Evolutionary conservation across 2,113 vertebrate genomes (phyloP), one percentile per base, ranked within the genome.

Genomic region (Hylia prasina): DNA sequence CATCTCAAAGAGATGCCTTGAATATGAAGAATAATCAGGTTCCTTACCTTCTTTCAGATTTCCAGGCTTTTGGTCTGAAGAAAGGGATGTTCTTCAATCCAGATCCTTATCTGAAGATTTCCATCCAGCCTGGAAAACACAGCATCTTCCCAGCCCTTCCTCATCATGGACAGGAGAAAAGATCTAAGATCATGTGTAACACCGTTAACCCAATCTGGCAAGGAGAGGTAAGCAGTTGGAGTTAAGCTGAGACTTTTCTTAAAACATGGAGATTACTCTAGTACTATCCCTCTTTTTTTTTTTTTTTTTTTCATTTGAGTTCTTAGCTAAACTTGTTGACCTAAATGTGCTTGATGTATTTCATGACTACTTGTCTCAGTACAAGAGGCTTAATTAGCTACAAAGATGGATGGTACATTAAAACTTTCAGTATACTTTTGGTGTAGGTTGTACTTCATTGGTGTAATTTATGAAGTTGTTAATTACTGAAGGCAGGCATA

Each of bases 51-150:
- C 91, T 91, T 89, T 53, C 90, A 99, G 99, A 99, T 97, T 98
- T 99, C 89, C 99, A 99, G 95, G 99, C 99, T 33, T 97, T 99
- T 90, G 99, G 99, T 45, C 96, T 99, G 96, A 99, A 99, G 98
- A 99, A 99, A 95, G 99, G 99, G n/a, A 99, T 99, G 99, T 99
- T 99, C 97, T 99, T 99, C 96, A 99, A 99, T 94, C 99, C 99
- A 17, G 99, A 99, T 85, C 99, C 99, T 39, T 99, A 99, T 89
- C 98, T 99, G 97, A 99, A 99, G 97, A 99, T 99, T 93, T 99
- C 99, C 75, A 99, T 99, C 91, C 99, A 99, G 96, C 99, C 99
- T 21, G 99, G 99, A 58, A 99, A 99, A 66, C 99, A 99, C 56
- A 99, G 99, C 98, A 99, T 99, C 97, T 99, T 99, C 96, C 99